Base-by-base conservation (phyloP, 1,140 invertebrate genomes). In the Pectinophora gossypiella region DNA sequence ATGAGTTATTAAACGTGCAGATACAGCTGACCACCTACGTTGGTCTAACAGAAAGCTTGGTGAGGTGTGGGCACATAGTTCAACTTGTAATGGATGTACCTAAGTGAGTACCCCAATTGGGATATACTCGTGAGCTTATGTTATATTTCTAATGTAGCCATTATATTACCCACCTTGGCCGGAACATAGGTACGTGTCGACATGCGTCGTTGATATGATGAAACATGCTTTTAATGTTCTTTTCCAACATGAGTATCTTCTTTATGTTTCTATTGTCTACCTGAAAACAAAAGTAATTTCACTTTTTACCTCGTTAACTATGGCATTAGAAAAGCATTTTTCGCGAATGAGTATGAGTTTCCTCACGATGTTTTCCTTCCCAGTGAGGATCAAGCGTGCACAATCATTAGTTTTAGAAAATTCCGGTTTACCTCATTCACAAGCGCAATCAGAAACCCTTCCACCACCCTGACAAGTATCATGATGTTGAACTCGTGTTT, bases 361-460 rank as follows among this genome's bases (percentile, higher is more conserved):
- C n/a, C n/a, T n/a, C n/a, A n/a, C n/a, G n/a, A n/a, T n/a, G n/a
- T n/a, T n/a, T n/a, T n/a, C n/a, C n/a, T n/a, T n/a, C n/a, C n/a
- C 5, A 12, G 12, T 27, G 23, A 27, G 23, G 5, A 27, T 27
- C 23, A 6, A 27, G 5, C 5, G 5, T 27, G 12, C 5, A 12
- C 12, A 12, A 6, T 27, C 23, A 6, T 27, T 6, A 12, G 5
- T 6, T 5, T 6, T 27, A 27, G 5, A 27, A 27, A 27, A 27
- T 27, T 27, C 23, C 23, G 12, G 5, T 12, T 27, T 64, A 81
- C 73, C 69, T 78, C 71, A 27, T 57, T 61, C 0, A 85, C 83
- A 32, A 88, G 54, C 16, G 59, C 69, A 7, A 88, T 68, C 6
- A 89, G 53, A 7, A 88, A 51, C 0, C 85, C 88, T 61, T 89